Base-by-base conservation (phyloP, 2,113 vertebrate species). In the zebrafish (Danio rerio) region DNA sequence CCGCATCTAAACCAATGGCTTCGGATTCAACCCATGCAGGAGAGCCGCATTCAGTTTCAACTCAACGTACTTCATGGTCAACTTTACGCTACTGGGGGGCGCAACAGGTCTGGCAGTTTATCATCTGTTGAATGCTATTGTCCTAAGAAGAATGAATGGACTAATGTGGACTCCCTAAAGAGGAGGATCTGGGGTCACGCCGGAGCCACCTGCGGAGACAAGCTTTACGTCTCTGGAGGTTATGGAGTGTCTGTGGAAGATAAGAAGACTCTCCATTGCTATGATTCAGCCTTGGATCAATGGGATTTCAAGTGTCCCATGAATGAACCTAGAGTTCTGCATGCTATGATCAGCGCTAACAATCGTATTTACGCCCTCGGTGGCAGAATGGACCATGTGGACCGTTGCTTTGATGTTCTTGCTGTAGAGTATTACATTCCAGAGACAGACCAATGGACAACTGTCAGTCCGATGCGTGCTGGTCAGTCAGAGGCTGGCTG, bases 181-280 rank as follows among this genome's bases (percentile, higher is more conserved):
- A 96, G 97, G 78, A 94, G 98, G 85, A 96, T 96, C 13, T 99
- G 98, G 98, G 98, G 98, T 8, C 98, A 99, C 0, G 98, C 98
- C 0, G 98, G 97, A 0, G 95, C 95, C 1, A 85, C 95, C 0
- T 94, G 86, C 0, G 93, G 93, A 0, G 95, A 94, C 20, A 96
- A 86, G 65, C 89, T 99, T 0, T 99, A 98, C 56, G 92, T 99
- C 71, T 98, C 98, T 0, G 98, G 98, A 0, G 98, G 98, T 4
- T 99, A 99, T 0, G 98, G 98, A 0, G 94, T 99, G 50, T 98
- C 98, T 0, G 94, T 96, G 42, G 98, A 99, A 13, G 98, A 99
- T 88, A 99, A 99, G 87, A 98, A 98, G 82, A 95, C 96, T 0
- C 86, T 99, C 66, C 96, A 98, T 90, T 98, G 96, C 65, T 99